Evolutionary conservation across 2,113 vertebrate species (phyloP), one percentile per base, ranked within the genome.

Genomic region (Gorsachius goisagi): DNA sequence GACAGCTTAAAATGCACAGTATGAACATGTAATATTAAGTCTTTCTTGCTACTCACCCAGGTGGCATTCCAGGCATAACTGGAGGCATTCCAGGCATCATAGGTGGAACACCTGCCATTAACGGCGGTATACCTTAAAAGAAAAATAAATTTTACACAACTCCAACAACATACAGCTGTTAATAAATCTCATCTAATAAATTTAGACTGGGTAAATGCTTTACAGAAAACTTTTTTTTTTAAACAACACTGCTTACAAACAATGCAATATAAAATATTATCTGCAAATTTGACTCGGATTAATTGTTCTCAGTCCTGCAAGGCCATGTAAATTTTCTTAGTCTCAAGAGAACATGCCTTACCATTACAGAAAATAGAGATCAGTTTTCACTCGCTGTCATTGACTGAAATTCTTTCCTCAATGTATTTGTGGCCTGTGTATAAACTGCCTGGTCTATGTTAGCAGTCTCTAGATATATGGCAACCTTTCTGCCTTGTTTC

Each of bases 61-160:
- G 99, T 76, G 98, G 99, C 98, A 99, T 99, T 86, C 99, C 99
- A 94, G 98, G 98, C 98, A 99, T 99, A 66, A 98, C 98, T 69
- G 98, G 99, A 82, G 98, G 99, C 97, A 99, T 98, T 88, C 99
- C 98, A 91, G 99, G 99, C 99, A 97, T 99, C 98, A 99, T 98
- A 71, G 99, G 99, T 91, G 99, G 99, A 97, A 99, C 99, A 89
- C 99, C 98, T 55, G 99, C 99, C 99, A 99, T 99, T 97, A 99
- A 98, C 9, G 98, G 99, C 76, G 99, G 99, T 98, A 99, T 99
- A 96, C 99, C 99, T 99, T 90, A 20, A 94, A 95, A 75, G 6
- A 72, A 68, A 95, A 84, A 86, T 0, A 15, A 4, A 19, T 56
- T 63, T 56, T 92, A 44, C 91, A 44, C 41, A 89, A 89, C 30